These are phyloP conservation scores for Calypte anna DNA, from an alignment of 2,113 vertebrate species.

Conservation along the genomic window DNA sequence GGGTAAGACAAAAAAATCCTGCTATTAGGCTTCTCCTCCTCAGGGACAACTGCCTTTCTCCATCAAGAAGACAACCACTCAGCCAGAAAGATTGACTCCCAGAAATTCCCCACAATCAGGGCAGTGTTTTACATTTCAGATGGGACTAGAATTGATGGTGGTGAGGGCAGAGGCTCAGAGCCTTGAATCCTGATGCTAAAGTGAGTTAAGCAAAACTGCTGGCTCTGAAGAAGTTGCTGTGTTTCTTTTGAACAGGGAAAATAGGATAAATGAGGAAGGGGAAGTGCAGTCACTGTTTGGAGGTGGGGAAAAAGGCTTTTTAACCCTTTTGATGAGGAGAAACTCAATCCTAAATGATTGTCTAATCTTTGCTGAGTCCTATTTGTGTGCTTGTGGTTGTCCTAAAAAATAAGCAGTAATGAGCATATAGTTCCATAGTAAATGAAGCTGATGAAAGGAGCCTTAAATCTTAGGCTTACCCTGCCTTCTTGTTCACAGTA, in stretches of 20 bases:
- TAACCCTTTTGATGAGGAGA: background rate
- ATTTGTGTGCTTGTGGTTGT: background rate
- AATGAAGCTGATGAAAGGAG: background rate
- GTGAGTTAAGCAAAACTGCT: slow-evolving; percentile 58
- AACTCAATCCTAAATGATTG: background rate
- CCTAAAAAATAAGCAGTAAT: background rate
- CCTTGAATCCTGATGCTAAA: slow-evolving; percentile 46
- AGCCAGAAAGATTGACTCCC: slow-evolving; percentile 46
- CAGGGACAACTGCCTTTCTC: slow-evolving; percentile 45
- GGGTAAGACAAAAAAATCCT: slow-evolving; percentile 36
- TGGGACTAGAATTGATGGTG: slow-evolving; percentile 59
- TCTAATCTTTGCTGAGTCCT: background rate
- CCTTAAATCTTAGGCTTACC: background rate
- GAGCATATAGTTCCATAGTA: background rate
- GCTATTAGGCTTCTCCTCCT: slow-evolving; percentile 32
- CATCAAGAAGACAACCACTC: slow-evolving; percentile 52
- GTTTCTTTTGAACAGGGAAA: slow-evolving; percentile 45
- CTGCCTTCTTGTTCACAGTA: background rate
- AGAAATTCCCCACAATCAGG: slow-evolving; percentile 48
- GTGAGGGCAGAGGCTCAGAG: slow-evolving; percentile 47
- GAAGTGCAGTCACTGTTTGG: background rate
- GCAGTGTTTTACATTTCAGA: slow-evolving; percentile 64
- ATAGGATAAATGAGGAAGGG: slow-evolving; percentile 19
- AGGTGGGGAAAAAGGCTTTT: background rate
- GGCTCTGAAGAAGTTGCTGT: slow-evolving; percentile 30